Percentiles rank a stretch among this genome's conserved stretches.
These are phyloP conservation scores for Spinus olivaceus DNA, from an alignment of 2,797 vertebrate species.

Conservation along the genomic window DNA sequence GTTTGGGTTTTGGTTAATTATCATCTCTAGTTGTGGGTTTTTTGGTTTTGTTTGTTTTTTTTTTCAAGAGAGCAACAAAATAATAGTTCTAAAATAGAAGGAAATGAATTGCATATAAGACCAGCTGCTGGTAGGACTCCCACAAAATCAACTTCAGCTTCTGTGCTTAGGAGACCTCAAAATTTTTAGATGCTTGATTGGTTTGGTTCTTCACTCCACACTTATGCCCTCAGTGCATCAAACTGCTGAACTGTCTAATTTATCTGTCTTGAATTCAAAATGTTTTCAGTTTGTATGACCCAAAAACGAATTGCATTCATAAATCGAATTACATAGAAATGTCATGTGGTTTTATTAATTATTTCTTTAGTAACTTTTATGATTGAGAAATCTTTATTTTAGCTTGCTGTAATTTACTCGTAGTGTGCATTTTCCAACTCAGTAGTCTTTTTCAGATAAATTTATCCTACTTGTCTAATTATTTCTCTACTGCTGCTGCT, in stretches of 20 bases:
- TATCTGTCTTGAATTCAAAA: neutral
- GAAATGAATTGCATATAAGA: neutral
- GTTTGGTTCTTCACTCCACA: neutral
- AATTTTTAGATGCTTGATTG: neutral
- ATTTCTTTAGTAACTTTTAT: neutral
- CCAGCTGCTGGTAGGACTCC: neutral
- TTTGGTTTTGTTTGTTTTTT: neutral
- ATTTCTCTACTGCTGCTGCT: neutral
- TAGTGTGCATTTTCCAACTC: neutral
- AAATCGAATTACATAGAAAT: neutral
- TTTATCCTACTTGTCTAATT: neutral
- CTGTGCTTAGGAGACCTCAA: neutral
- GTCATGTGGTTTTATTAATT: neutral
- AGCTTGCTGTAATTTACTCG: neutral
- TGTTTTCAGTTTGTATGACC: neutral
- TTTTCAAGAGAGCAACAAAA: neutral
- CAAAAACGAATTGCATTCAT: neutral
- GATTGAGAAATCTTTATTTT: neutral
- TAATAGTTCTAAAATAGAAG: neutral
- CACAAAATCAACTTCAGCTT: neutral
- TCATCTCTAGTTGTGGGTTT: neutral
- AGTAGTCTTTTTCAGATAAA: neutral
- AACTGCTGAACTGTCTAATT: neutral
- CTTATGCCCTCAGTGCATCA: neutral
- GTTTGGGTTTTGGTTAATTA: neutral